Evolutionary conservation across 2,888 invertebrate genomes (phyloP), one percentile per base, ranked within the genome.

Genomic region (Lycophotia porphyrea): DNA sequence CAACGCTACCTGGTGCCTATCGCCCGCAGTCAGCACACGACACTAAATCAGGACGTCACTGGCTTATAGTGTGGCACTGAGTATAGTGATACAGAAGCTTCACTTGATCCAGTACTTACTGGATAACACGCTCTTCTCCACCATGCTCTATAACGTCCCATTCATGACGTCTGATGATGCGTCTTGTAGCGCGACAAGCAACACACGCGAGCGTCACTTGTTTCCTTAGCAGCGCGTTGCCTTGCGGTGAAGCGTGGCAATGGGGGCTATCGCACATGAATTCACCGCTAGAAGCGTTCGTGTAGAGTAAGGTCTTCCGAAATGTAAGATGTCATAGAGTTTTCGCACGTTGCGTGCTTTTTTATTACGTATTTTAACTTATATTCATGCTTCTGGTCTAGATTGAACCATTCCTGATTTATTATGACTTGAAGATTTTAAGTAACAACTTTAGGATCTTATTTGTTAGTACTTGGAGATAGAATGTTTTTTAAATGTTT

Each of bases 31-130:
- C 86, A 87, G 86, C 84, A 64, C 73, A 42, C 39, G 52, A 63
- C 88, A 90, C 90, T 94, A 94, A 94, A 93, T 94, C 93, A 94
- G 90, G 61, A 71, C 71, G 85, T 76, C 81, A 74, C 61, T 69
- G 73, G 63, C 55, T 69, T 34, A 24, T 24, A 44, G 15, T 52
- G 24, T 9, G 39, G 4, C 44, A 64, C 27, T 60, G 81, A 76
- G 84, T 82, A 87, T 86, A 88, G 83, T 81, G 34, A 68, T 36
- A 61, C 90, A 87, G 89, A 85, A 83, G 78, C 21, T n/a, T 63
- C 63, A 63, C 8, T 63, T 39, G 39, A 18, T 39, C 63, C 8
- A 18, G n/a, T 5, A 34, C 1, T 11, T 9, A 21, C 34, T 34
- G 21, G 31, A 31, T 34, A 5, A 60, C 5, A 8, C 34, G 21